Base-by-base conservation (phyloP, 92 coral and sea anemone species). In the Pocillopora grandis region DNA sequence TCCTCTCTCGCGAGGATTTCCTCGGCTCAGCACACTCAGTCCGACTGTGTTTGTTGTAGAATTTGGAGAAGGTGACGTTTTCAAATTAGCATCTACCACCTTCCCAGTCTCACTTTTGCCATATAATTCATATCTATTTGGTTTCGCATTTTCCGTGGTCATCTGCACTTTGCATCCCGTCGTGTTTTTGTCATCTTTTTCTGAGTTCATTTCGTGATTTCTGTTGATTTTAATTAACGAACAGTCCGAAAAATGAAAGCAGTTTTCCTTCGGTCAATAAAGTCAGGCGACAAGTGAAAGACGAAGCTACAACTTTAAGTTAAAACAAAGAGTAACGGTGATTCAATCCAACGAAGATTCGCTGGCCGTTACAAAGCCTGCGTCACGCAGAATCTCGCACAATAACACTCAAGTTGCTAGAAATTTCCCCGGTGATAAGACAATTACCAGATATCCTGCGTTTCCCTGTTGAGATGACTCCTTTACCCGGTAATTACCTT, bases 51-150 rank as follows among this genome's bases (percentile, higher is more conserved):
- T 63, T 77, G 27, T 77, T 16, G 75, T 20, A 16, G 42, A n/a
- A n/a, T 35, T 42, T 48, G 42, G 81, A 35, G 62, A 64, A 48
- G 72, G 12, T 65, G 79, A 60, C 55, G 82, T 20, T 64, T 63
- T 65, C 13, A 63, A 78, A 64, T 64, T 64, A 48, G 70, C 62
- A 20, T 78, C 65, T 63, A 63, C 82, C 48, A 37, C 0, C 57
- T 78, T 65, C 6, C 19, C 36, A 36, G 72, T 33, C 4, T 64
- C 48, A 21, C 62, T 21, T 72, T 64, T 49, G 37, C 61, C 72
- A 65, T 78, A 78, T 27, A 49, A 14, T 48, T 78, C 72, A 66
- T 78, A 78, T 49, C 82, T 78, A 21, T 65, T 78, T 48, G 55
- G 72, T 37, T 49, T 65, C 13, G 66, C 33, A 5, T 62, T 42